These are phyloP conservation scores for Cyphomyrus discorhynchus DNA, from an alignment of 2,113 vertebrate genomes.

Conservation along the genomic window DNA sequence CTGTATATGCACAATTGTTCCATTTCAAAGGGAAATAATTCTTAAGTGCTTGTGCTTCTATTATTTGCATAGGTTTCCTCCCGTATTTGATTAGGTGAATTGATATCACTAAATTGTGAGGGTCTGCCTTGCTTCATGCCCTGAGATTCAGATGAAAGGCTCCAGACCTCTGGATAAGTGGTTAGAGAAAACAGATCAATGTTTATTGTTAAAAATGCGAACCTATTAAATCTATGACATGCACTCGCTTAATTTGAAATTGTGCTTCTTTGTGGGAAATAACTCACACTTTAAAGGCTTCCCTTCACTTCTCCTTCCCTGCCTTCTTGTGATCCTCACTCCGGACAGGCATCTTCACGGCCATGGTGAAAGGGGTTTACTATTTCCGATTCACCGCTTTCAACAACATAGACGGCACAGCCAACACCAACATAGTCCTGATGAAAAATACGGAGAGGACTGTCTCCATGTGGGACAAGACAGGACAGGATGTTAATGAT, in stretches of 20 bases:
- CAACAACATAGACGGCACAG: constrained; percentile 23
- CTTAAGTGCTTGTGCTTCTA: background rate
- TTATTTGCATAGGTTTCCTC: background rate
- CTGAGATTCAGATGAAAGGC: background rate
- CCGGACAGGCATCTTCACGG: constrained; percentile 26
- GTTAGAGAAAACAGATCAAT: background rate
- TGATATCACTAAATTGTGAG: background rate
- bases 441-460: constrained; percentile 35
- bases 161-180: background rate
- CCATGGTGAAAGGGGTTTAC: constrained; percentile 36
- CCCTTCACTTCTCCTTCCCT: background rate
- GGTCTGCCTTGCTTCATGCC: background rate
- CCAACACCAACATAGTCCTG: constrained; percentile 42
- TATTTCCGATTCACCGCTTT: constrained; percentile 45
- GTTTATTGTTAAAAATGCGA: background rate
- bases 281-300: background rate
- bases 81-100: background rate
- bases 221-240: background rate
- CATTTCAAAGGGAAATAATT: background rate
- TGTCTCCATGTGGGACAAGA: constrained; percentile 35
- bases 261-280: background rate
- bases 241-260: background rate
- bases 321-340: background rate
- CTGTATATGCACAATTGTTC: background rate
- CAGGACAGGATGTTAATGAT: constrained; percentile 9